These are phyloP conservation scores for Circaetus cinerascens DNA, from an alignment of 2,113 vertebrate species.

Conservation along the genomic window DNA sequence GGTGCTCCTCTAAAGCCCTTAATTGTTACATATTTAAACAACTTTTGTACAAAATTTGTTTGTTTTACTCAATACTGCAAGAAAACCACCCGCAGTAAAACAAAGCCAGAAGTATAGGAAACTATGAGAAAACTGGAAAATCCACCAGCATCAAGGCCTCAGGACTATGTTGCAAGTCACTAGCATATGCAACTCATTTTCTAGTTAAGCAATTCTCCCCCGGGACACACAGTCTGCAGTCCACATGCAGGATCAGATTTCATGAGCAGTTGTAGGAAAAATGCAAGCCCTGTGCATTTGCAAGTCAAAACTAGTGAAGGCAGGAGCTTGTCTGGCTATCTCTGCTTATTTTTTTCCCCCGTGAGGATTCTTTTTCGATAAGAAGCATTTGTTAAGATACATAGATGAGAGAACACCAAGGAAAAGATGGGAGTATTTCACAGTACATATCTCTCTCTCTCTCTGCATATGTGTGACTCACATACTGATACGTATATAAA, in stretches of 20 bases:
- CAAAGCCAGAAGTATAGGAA: slow-evolving; percentile 70
- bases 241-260: slow-evolving; percentile 77
- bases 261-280: slow-evolving; percentile 77
- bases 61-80: slow-evolving; percentile 16
- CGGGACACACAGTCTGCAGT: slow-evolving; percentile 69
- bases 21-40: neutral
- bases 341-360: slow-evolving; percentile 3
- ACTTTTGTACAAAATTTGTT: neutral
- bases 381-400: slow-evolving; percentile 53
- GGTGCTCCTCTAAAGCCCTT: neutral
- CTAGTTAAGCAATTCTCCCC: slow-evolving; percentile 77
- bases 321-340: slow-evolving; percentile 55
- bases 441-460: fast-evolving
- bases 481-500: neutral
- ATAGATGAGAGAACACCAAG: neutral
- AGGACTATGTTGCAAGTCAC: slow-evolving; percentile 65
- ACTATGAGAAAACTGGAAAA: slow-evolving; percentile 76
- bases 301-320: slow-evolving; percentile 77
- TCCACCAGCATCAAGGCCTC: slow-evolving; percentile 61
- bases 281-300: slow-evolving; percentile 74
- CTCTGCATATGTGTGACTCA: neutral
- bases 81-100: slow-evolving; percentile 22
- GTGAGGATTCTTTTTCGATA: slow-evolving; percentile 11
- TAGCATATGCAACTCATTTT: slow-evolving; percentile 81
- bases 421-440: neutral